Evolutionary conservation across 1,140 invertebrate species (phyloP).

Genomic region (Drepana arcuata): DNA sequence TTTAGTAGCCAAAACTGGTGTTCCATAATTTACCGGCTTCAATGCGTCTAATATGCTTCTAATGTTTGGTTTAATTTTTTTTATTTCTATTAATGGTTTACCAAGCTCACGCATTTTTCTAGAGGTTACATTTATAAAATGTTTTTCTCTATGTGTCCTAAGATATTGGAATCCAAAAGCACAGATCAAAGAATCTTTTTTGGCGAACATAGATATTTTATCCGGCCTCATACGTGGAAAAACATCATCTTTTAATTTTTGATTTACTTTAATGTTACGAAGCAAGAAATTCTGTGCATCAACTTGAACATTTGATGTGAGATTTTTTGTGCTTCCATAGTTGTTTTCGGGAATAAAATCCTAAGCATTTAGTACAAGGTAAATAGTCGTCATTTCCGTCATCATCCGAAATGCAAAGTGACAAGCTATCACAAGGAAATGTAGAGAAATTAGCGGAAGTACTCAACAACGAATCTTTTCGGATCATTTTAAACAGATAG

Average conservation of each 20-base stretch:
- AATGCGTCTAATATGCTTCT: conserved; percentile 17
- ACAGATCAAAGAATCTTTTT: conserved; percentile 24
- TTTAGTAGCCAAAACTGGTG: conserved; percentile 17
- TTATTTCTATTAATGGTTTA: conserved; percentile 16
- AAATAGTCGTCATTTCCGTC: conserved; percentile 9
- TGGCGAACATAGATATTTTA: conserved; percentile 15
- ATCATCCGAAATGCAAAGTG: too few relatives aligned
- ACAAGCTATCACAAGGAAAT: too few relatives aligned
- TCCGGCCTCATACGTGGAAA: conserved; percentile 17
- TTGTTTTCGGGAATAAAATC: conserved; percentile 11
- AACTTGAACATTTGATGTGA: conserved; percentile 8
- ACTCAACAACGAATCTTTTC: too few relatives aligned
- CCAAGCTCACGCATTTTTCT: conserved; percentile 22
- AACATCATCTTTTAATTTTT: conserved; percentile 15
- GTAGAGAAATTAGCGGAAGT: too few relatives aligned
- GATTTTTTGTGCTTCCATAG: conserved; percentile 3
- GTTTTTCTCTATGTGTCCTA: conserved; percentile 17
- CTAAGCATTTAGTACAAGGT: conserved; percentile 11
- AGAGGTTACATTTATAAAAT: conserved; percentile 21
- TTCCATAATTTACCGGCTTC: conserved; percentile 21
- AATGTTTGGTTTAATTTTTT: conserved; percentile 12
- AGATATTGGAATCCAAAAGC: conserved; percentile 20
- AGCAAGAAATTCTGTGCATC: conserved; percentile 13
- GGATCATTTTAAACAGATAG: too few relatives aligned
- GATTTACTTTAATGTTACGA: conserved; percentile 9